These are phyloP conservation scores for Entomyzon cyanotis DNA, from an alignment of 2,113 vertebrate species.

Conservation along the genomic window DNA sequence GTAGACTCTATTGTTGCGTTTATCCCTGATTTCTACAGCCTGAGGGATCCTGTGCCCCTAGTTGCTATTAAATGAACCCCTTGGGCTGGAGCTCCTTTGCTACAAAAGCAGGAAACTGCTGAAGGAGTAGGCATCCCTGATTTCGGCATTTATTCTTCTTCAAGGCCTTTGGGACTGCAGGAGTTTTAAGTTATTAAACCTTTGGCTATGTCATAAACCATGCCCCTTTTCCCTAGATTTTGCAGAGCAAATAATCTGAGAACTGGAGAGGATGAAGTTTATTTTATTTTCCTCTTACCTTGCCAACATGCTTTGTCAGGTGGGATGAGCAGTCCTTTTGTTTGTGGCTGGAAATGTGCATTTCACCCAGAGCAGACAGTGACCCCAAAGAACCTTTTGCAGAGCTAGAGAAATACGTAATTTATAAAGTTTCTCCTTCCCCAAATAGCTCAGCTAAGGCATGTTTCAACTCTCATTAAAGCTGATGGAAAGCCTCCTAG, in stretches of 20 bases:
- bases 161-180: not conserved
- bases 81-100: not conserved
- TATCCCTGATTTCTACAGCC: not conserved
- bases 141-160: not conserved
- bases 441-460: not conserved
- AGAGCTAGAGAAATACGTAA: not conserved
- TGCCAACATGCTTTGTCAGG: not conserved
- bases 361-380: not conserved
- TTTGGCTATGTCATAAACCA: not conserved
- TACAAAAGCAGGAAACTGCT: not conserved
- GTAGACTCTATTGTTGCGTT: not conserved
- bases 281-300: slow-evolving; percentile 6
- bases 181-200: not conserved
- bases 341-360: not conserved
- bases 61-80: not conserved
- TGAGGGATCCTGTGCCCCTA: not conserved
- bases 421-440: not conserved
- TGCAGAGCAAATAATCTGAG: not conserved
- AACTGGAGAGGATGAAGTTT: not conserved
- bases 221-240: not conserved
- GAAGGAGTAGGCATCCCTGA: not conserved
- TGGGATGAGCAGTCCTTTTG: not conserved
- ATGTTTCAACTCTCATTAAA: not conserved
- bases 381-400: not conserved
- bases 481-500: not conserved